Evolutionary conservation across 2,888 invertebrate genomes (phyloP), one percentile per base, ranked within the genome.

Genomic region (Nemotelus pantherinus): DNA sequence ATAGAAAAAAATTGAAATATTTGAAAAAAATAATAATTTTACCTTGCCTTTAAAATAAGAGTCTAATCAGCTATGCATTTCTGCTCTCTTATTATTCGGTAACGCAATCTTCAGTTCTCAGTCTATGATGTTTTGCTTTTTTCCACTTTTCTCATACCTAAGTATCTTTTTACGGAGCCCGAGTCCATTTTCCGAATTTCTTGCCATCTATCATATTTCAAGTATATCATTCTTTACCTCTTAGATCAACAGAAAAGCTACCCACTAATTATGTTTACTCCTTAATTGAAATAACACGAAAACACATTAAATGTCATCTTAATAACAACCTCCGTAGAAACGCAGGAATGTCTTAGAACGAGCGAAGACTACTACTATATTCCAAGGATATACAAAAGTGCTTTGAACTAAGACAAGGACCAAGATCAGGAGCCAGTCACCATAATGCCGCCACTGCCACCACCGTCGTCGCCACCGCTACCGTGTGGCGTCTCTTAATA

Each of bases 281-380:
- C 78, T 78, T 78, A 80, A 80, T 80, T 80, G 78, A 80, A 80
- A 78, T 80, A 80, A 78, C 80, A 80, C 77, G 78, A 78, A 80
- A 80, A 77, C 78, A 80, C 78, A 80, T 80, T 80, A 80, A 80
- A 80, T 80, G 80, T 78, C 78, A 78, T 80, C 80, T 79, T 77
- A 79, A 77, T 79, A 78, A 76, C 77, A 78, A 78, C 78, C 78
- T 78, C 55, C 60, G 70, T 63, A 75, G 72, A 75, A 77, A 77
- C 77, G 41, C 39, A 77, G 55, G 58, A 72, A 25, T 25, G n/a
- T 1, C 25, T n/a, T 2, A 44, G 60, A n/a, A 55, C 9, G 41
- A 57, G 58, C 25, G 44, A 50, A 50, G 64, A 50, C 25, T 25
- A 25, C 25, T 25, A 25, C 25, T 25, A 74, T 25, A 76, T 48